phyloP scores from a whole-genome alignment of 1,140 invertebrate genomes.

The Pseudomyrmex dendroicus region DNA sequence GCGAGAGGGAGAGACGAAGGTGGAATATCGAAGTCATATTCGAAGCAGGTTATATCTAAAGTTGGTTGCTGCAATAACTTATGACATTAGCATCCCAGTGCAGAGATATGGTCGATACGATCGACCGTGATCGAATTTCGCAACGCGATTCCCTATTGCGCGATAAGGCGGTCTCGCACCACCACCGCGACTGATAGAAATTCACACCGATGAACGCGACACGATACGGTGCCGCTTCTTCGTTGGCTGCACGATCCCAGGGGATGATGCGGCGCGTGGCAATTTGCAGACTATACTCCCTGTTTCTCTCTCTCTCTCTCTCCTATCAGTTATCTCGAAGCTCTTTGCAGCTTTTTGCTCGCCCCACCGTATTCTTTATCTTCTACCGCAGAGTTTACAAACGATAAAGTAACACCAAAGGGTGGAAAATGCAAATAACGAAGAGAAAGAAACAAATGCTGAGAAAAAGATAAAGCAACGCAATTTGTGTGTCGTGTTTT shows the following conservation, averaged over 20 bases:
- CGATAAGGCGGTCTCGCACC: conserved; percentile 23
- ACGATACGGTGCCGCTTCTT: conserved; percentile 44
- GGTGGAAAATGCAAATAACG: background rate
- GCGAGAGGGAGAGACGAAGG: background rate
- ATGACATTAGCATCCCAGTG: conserved; percentile 10
- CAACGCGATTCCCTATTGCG: conserved; percentile 37
- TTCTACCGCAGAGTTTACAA: background rate
- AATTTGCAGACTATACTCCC: conserved; percentile 65
- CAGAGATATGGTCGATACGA: conserved; percentile 22
- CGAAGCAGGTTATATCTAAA: background rate
- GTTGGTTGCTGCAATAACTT: conserved; percentile 16
- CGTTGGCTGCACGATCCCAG: conserved; percentile 35
- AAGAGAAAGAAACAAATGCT: background rate
- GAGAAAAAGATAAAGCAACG: background rate
- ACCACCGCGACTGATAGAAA: conserved; percentile 64
- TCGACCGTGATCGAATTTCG: conserved; percentile 39
- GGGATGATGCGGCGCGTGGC: conserved; percentile 62
- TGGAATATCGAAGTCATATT: background rate
- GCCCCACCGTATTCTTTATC: background rate
- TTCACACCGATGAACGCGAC: conserved; percentile 65
- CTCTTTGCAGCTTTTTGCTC: background rate
- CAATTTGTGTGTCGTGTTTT: background rate
- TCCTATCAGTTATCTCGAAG: background rate
- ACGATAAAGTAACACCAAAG: background rate
- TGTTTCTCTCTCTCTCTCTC: background rate